These are phyloP conservation scores for Oncorhynchus mykiss DNA, from an alignment of 2,113 vertebrate species.

Conservation along the genomic window DNA sequence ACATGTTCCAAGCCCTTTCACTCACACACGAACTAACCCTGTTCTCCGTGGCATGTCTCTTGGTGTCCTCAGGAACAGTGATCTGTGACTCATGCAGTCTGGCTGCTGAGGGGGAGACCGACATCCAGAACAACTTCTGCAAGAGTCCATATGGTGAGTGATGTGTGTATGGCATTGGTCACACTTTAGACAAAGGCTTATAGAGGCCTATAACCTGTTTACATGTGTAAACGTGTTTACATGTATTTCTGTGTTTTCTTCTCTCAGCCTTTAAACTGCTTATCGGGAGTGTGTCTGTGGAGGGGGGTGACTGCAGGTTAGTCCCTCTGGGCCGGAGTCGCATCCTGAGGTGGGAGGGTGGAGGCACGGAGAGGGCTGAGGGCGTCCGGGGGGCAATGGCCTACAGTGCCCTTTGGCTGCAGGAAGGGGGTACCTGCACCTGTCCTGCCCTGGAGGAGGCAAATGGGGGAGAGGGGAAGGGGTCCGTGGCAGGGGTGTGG, in stretches of 20 bases:
- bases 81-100: constrained; percentile 72
- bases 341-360: constrained; percentile 67
- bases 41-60: not conserved
- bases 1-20: not conserved
- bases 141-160: constrained; percentile 70
- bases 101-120: constrained; percentile 62
- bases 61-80: constrained; percentile 48
- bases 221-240: not conserved
- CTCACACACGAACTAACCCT: not conserved
- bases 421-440: constrained; percentile 61
- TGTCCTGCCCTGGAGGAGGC: constrained; percentile 67
- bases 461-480: constrained; percentile 14
- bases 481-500: constrained; percentile 30
- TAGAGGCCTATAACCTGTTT: not conserved
- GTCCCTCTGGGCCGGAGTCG: constrained; percentile 67
- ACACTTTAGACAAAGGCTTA: not conserved
- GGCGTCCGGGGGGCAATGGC: constrained; percentile 62
- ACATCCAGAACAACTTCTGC: constrained; percentile 72
- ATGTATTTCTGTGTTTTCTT: constrained; percentile 2
- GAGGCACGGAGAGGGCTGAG: constrained; percentile 58
- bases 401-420: constrained; percentile 72
- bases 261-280: constrained; percentile 74
- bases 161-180: not conserved
- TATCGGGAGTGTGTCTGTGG: constrained; percentile 61
- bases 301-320: constrained; percentile 70